Base-by-base conservation (phyloP, 2,888 invertebrate genomes). In the Metallyticus violacea region DNA sequence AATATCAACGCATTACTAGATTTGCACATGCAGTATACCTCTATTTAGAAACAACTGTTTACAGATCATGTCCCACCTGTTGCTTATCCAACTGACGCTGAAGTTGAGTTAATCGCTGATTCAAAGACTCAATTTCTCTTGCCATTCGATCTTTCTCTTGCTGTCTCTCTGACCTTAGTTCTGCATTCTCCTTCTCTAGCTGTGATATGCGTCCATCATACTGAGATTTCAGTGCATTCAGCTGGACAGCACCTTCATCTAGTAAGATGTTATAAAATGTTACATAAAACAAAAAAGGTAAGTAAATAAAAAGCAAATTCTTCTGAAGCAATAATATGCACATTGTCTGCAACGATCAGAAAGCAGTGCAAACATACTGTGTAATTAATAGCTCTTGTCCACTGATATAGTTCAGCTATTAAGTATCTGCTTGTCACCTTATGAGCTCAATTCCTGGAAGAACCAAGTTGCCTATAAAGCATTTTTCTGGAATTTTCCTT, bases 131-230 rank as follows among this genome's bases (percentile, higher is more conserved):
- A 78, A 96, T 93, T 90, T 95, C 95, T 79, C 94, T 92, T 1
- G 91, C 92, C 1, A 93, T 90, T 5, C 92, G 91, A 28, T 92
- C 92, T 87, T 93, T 91, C 79, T 94, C 92, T 77, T 92, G 92
- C 88, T 92, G 92, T 89, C 94, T 94, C 88, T 94, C 95, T 1
- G 94, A 93, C 87, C 93, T 93, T 82, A 94, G 92, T 89, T 96
- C 95, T 81, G 94, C 92, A 89, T 95, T 93, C 90, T 97, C 96
- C 91, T 97, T 96, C 89, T 96, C 95, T 88, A 97, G 89, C 40
- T 96, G 93, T 81, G 94, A 92, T 82, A 96, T 92, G 89, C 95
- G 94, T 0, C 94, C 94, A 89, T 96, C 96, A 90, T 95, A 95
- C 90, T 96, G 95, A 0, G 94, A 94, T 90, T 96, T 96, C 27